Conservation (phyloP, 2,888 invertebrate species). For the Mesorhabditis belari region DNA sequence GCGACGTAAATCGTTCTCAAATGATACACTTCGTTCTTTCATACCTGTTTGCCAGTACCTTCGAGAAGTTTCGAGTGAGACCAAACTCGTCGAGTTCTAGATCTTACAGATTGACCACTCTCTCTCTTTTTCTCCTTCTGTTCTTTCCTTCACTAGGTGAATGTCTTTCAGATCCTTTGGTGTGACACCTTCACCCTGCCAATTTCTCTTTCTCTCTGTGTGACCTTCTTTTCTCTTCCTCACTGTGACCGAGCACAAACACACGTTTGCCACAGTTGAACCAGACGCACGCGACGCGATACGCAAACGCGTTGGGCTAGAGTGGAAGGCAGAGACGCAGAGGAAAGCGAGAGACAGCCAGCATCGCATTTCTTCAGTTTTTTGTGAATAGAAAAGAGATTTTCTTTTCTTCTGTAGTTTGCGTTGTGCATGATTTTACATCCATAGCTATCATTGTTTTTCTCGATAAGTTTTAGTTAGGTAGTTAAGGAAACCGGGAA, state of each 20-base stretch:
- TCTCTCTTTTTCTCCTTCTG: constrained; percentile 17
- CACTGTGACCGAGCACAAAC: too few relatives aligned
- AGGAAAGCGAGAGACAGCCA: constrained; percentile 8
- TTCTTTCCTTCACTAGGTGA: constrained; percentile 20
- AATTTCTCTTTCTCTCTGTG: constrained; percentile 8
- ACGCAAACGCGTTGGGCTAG: neutral
- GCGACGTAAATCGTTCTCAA: constrained; percentile 10
- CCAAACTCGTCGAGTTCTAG: constrained; percentile 17
- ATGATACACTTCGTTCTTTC: constrained; percentile 13
- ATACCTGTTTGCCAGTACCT: constrained; percentile 17
- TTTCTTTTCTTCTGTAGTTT: constrained; percentile 10
- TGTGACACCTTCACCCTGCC: constrained; percentile 9
- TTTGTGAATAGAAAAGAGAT: constrained; percentile 10
- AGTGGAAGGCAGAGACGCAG: constrained; percentile 9
- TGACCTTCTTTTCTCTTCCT: constrained; percentile 2
- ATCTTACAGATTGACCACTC: too few relatives aligned
- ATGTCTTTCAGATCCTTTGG: constrained; percentile 18
- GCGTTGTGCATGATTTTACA: constrained; percentile 7
- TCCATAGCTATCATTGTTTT: neutral
- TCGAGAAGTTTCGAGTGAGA: constrained; percentile 19
- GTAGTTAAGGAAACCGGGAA: neutral
- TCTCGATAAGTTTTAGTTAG: neutral
- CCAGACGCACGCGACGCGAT: neutral
- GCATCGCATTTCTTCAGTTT: constrained; percentile 6
- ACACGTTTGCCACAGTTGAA: constrained; percentile 6